phyloP scores from a whole-genome alignment of 2,888 invertebrate genomes.

The Rhagonycha fulva region DNA sequence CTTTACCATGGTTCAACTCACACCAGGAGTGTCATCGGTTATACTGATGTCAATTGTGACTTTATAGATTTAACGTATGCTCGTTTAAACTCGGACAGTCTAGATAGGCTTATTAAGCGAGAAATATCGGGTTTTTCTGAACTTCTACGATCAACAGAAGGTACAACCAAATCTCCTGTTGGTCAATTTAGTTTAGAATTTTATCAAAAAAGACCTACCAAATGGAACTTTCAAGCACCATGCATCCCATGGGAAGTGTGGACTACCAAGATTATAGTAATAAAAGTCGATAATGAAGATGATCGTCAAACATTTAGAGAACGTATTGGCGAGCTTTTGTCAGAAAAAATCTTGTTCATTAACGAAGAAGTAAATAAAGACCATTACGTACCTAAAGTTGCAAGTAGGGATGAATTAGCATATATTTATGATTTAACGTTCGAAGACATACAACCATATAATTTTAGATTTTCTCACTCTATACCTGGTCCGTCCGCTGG shows the following conservation, averaged over 20 bases:
- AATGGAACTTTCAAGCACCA: constrained; percentile 90
- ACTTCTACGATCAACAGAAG: constrained; percentile 73
- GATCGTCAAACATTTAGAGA: constrained; percentile 88
- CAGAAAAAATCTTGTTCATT: constrained; percentile 93
- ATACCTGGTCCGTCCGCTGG: constrained; percentile 74
- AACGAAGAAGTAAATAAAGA: constrained; percentile 95
- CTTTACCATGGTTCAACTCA: constrained; percentile 92
- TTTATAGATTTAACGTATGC: constrained; percentile 98
- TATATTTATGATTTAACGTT: constrained; percentile 93
- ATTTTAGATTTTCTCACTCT: constrained; percentile 89
- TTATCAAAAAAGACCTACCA: constrained; percentile 87
- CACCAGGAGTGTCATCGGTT: constrained; percentile 93
- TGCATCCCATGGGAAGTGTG: constrained; percentile 98
- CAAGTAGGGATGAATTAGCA: constrained; percentile 88
- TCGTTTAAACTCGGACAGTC: constrained; percentile 83
- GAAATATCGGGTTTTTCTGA: constrained; percentile 81
- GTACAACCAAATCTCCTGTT: constrained; percentile 56
- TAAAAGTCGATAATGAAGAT: constrained; percentile 82
- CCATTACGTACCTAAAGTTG: constrained; percentile 96
- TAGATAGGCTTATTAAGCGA: constrained; percentile 73
- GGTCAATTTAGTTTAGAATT: constrained; percentile 94
- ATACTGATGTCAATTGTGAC: constrained; percentile 96
- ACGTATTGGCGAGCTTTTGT: constrained; percentile 82
- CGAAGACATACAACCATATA: constrained; percentile 93
- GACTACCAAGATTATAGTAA: constrained; percentile 90